These are phyloP conservation scores for Garra rufa DNA, from an alignment of 2,113 vertebrate genomes.

Conservation along the genomic window DNA sequence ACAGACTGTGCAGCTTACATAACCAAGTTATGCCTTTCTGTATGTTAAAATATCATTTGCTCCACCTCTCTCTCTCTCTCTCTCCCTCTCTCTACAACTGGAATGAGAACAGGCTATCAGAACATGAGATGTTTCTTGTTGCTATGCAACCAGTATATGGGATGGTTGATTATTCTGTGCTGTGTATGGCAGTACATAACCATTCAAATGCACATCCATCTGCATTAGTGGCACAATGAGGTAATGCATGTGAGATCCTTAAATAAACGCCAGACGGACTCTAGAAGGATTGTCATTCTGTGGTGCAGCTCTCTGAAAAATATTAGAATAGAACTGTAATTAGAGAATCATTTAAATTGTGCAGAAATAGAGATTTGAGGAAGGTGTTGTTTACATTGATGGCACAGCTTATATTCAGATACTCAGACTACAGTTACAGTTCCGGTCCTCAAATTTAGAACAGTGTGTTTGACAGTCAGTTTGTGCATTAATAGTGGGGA, in stretches of 20 bases:
- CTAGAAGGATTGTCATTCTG: background rate
- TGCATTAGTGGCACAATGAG: slow-evolving; percentile 9
- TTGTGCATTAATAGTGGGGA: background rate
- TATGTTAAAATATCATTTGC: slow-evolving; percentile 17
- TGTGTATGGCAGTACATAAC: slow-evolving; percentile 10
- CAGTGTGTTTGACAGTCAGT: background rate
- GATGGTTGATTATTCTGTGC: slow-evolving; percentile 26
- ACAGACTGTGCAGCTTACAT: slow-evolving; percentile 11
- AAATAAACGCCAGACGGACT: background rate
- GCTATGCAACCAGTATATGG: slow-evolving; percentile 50
- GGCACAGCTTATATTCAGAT: background rate
- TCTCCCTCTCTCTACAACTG: slow-evolving; percentile 16
- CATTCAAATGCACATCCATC: slow-evolving; percentile 23
- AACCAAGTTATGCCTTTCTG: background rate
- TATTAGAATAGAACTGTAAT: background rate
- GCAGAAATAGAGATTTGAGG: background rate
- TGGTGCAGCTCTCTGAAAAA: background rate
- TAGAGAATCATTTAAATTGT: background rate
- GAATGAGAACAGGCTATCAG: slow-evolving; percentile 30
- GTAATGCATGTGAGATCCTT: background rate
- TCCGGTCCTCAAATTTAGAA: background rate
- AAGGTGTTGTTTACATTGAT: background rate
- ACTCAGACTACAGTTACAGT: background rate
- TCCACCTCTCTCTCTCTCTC: background rate
- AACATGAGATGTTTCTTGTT: slow-evolving; percentile 43